Percentiles rank a stretch among this genome's conserved stretches.
Evolutionary conservation across 1,140 invertebrate species (phyloP).

Genomic region (Papilio polytes): DNA sequence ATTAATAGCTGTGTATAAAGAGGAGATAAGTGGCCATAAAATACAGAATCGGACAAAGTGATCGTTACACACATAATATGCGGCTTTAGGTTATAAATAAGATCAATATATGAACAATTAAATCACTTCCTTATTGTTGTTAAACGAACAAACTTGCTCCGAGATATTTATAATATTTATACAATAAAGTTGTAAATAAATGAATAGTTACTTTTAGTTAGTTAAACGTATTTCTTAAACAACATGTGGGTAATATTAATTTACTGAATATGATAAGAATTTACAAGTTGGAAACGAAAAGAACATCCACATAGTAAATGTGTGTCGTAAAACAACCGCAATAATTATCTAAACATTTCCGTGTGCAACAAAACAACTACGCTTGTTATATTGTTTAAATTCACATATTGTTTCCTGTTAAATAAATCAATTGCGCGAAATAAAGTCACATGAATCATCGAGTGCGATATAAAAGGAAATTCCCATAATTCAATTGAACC

Average conservation of each 20-base stretch:
- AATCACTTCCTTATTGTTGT: constrained; percentile 17
- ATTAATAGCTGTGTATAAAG: constrained; percentile 48
- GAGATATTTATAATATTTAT: too few species aligned
- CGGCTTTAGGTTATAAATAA: constrained; percentile 6
- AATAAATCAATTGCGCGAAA: not conserved
- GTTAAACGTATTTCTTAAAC: too few species aligned
- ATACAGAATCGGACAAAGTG: constrained; percentile 44
- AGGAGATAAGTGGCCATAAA: constrained; percentile 37
- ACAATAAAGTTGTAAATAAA: too few species aligned
- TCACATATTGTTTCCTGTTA: not conserved
- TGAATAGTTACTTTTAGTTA: too few species aligned
- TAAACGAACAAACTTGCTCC: too few species aligned
- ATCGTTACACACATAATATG: constrained; percentile 11
- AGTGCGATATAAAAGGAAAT: constrained; percentile 2
- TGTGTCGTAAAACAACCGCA: not conserved
- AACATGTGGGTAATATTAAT: too few species aligned
- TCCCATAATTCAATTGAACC: constrained; percentile 16
- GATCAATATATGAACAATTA: constrained; percentile 3
- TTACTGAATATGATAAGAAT: too few species aligned
- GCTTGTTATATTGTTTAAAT: not conserved
- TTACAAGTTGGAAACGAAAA: too few species aligned
- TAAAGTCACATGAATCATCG: constrained; percentile 13
- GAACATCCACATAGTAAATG: not conserved
- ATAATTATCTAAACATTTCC: not conserved
- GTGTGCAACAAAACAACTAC: not conserved